These are phyloP conservation scores for Ormyrus pomaceus DNA, from an alignment of 2,888 invertebrate species.

Conservation along the genomic window DNA sequence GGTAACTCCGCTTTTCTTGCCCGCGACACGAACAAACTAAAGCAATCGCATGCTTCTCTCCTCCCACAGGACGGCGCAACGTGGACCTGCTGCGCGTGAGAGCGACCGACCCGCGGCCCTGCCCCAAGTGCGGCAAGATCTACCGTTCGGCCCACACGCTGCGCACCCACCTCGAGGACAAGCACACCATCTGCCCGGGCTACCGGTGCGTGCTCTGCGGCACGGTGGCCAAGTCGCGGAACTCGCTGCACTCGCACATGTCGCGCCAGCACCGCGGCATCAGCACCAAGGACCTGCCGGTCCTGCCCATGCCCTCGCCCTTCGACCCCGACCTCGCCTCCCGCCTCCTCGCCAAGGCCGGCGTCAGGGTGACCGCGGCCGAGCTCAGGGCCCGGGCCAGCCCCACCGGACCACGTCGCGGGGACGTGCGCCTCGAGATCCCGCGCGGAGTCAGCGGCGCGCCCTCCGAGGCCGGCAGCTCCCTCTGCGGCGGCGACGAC, in stretches of 20 bases:
- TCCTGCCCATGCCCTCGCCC: conserved; percentile 93
- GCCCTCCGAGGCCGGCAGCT: conserved; percentile 83
- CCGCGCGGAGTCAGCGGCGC: conserved; percentile 80
- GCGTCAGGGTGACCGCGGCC: conserved; percentile 90
- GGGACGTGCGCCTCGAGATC: conserved; percentile 87
- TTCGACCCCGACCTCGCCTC: conserved; percentile 92
- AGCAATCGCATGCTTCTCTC: background rate
- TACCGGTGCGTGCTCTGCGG: conserved; percentile 94
- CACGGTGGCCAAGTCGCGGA: conserved; percentile 93
- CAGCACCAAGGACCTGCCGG: conserved; percentile 94
- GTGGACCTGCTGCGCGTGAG: conserved; percentile 91
- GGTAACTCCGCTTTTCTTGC: background rate
- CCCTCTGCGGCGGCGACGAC: conserved; percentile 87
- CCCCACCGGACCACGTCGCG: conserved; percentile 86
- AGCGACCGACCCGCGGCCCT: conserved; percentile 94
- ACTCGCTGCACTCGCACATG: conserved; percentile 95
- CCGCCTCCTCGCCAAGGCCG: conserved; percentile 90
- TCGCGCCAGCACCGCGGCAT: conserved; percentile 94
- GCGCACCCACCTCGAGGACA: conserved; percentile 93
- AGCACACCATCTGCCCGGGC: conserved; percentile 94
- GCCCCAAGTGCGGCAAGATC: conserved; percentile 95
- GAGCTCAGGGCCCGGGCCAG: conserved; percentile 90
- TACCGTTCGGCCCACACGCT: conserved; percentile 94
- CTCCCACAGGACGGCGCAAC: conserved; percentile 84
- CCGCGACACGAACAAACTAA: background rate